Evolutionary conservation across 2,888 invertebrate genomes (phyloP).

Genomic region (Ormyrus pomaceus): DNA sequence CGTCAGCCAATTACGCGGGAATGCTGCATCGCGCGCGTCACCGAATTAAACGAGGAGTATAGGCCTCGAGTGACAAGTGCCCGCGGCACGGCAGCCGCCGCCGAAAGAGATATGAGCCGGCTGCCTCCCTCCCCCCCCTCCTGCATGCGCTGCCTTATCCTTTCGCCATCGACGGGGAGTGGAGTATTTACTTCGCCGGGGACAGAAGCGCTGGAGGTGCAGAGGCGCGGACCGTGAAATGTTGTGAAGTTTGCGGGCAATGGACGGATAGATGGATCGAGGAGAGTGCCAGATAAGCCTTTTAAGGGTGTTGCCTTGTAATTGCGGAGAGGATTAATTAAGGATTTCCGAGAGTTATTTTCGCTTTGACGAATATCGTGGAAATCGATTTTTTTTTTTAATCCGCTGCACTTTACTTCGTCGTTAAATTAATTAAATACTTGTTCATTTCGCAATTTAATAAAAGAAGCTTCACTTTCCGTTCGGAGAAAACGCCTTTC

Average conservation of each 20-base stretch:
- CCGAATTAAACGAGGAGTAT: slow-evolving; percentile 48
- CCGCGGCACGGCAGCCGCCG: background rate
- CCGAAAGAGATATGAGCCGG: slow-evolving; percentile 28
- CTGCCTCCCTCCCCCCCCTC: background rate
- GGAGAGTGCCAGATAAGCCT: slow-evolving; percentile 2
- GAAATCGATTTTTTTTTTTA: too few species aligned
- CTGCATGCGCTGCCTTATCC: slow-evolving; percentile 15
- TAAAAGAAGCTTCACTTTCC: too few species aligned
- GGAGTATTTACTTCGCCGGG: background rate
- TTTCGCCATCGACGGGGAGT: slow-evolving; percentile 4
- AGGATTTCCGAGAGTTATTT: too few species aligned
- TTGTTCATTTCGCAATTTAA: too few species aligned
- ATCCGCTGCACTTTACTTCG: too few species aligned
- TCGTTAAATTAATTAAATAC: too few species aligned
- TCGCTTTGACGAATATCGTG: too few species aligned
- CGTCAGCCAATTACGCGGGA: slow-evolving; percentile 59
- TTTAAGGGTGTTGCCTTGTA: background rate
- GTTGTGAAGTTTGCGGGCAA: slow-evolving; percentile 16
- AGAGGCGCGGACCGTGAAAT: slow-evolving; percentile 4
- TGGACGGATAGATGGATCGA: background rate
- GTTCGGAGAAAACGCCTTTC: too few species aligned
- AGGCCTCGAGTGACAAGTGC: slow-evolving; percentile 45
- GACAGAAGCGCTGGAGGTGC: background rate
- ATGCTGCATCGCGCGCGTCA: slow-evolving; percentile 44
- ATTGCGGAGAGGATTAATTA: too few species aligned